Evolutionary conservation across 2,888 invertebrate species (phyloP), one percentile per base, ranked within the genome.

Genomic region (Agrotis puta): DNA sequence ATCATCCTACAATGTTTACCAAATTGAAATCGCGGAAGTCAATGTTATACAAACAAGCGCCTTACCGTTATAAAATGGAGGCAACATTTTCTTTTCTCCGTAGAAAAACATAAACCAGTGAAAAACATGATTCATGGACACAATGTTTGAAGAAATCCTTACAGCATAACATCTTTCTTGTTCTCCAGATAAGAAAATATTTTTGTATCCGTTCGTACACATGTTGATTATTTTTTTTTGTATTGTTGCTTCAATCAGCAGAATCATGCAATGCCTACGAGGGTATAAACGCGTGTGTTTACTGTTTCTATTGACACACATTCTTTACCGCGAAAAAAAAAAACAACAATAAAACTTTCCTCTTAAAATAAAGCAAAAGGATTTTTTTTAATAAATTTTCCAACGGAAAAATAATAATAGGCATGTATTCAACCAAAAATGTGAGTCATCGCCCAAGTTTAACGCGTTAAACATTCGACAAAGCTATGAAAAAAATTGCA

Each of bases 401-500:
- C 22, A 64, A 54, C 58, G 63, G 14, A 66, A 64, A 69, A 56
- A 56, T 33, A 56, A 83, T 73, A 58, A 83, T 79, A 70, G 73
- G 50, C 74, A 72, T 81, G 74, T 81, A 79, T 77, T 79, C 77
- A 75, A 83, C 63, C 72, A 85, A 88, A 87, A 87, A 87, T 87
- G 85, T 80, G 79, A 78, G 76, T 88, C 88, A 88, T 85, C 83
- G 79, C 70, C 79, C 87, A 89, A 86, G 87, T 86, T 84, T 67
- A 70, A 74, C 79, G 74, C 87, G 84, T 85, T 83, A 85, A 88
- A 85, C 85, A 87, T 87, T 86, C 86, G 79, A 88, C 86, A 88
- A 88, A 88, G 89, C 89, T 81, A 88, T 88, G 88, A 88, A 91
- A 90, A n/a, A 89, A 91, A 90, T 88, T 84, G 85, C 87, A 82